Evolutionary conservation across 2,113 vertebrate genomes (phyloP), one percentile per base, ranked within the genome.

Genomic region (Dipodomys stephensi): DNA sequence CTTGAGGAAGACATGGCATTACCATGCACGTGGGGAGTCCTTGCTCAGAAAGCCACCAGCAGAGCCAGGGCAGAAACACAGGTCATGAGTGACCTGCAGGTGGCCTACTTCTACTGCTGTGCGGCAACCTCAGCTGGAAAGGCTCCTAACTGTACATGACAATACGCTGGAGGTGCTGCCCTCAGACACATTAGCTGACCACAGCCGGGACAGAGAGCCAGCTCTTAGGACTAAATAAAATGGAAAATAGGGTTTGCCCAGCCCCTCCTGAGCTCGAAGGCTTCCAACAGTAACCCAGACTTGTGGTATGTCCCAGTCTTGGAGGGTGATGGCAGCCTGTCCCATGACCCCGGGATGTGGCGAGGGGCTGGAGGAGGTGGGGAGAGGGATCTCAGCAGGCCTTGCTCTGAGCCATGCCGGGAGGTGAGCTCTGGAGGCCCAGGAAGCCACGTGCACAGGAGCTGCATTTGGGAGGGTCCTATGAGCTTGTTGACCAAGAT

Each of bases 131-230:
- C 32, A 4, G 30, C 6, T 83, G 78, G 93, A 83, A 81, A 82
- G 69, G 65, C 83, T 91, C 87, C 92, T 49, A 46, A 82, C 85
- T 94, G 88, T 90, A 32, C 6, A 2, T 12, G 88, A 93, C 88
- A 88, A 62, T 84, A 11, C 30, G 25, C 1, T 0, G 28, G 77
- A 80, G 32, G 44, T 3, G 18, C 87, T 65, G 46, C 64, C 82
- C 64, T 80, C 35, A 1, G 16, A 44, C 4, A 46, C 0, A 0
- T 23, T 2, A 7, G 13, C 65, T 27, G 28, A 1, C 28, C 13
- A 76, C 4, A 44, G 49, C 69, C 35, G 82, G 92, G 93, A 76
- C 64, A 30, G 46, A 46, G 72, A 30, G n/a, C 39, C 19, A 6
- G 76, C 79, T 25, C 32, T 39, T 79, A 25, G 1, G 28, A 69